These are phyloP conservation scores for Coelopa frigida DNA, from an alignment of 1,140 invertebrate genomes.

Conservation along the genomic window DNA sequence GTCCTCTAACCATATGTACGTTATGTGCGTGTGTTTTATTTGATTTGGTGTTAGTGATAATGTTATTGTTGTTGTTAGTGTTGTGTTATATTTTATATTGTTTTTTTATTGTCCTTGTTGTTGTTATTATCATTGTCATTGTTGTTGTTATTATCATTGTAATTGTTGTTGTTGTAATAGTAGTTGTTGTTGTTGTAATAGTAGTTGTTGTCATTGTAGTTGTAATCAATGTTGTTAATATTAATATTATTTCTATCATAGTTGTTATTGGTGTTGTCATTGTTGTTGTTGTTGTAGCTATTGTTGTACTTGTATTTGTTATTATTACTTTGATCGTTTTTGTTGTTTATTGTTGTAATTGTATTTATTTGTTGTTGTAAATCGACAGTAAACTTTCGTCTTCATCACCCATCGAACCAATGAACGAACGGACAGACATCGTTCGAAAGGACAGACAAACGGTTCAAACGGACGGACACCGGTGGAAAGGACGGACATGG, in stretches of 20 bases:
- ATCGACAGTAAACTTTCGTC: too few species aligned
- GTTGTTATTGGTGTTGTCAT: constrained; percentile 1
- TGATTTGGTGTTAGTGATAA: not conserved
- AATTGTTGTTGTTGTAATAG: constrained; percentile 8
- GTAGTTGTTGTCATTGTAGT: not conserved
- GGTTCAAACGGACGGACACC: too few species aligned
- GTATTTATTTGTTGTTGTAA: constrained; percentile 12
- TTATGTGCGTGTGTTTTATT: not conserved
- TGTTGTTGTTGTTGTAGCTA: constrained; percentile 7
- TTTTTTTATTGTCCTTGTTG: not conserved
- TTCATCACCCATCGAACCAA: constrained; percentile 14
- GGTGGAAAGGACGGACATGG: too few species aligned
- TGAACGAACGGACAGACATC: too few species aligned
- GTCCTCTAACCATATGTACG: constrained; percentile 8
- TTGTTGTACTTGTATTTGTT: constrained; percentile 9
- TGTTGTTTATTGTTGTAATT: not conserved
- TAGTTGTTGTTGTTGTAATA: constrained; percentile 7
- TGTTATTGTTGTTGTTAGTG: not conserved
- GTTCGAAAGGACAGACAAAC: too few species aligned
- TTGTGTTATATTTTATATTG: not conserved
- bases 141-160: constrained; percentile 3
- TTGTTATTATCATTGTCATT: not conserved
- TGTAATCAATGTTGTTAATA: not conserved
- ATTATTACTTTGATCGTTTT: too few species aligned
- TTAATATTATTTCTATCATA: not conserved